These are phyloP conservation scores for Cyprinodon diabolis DNA, from an alignment of 2,797 vertebrate species.

Conservation along the genomic window DNA sequence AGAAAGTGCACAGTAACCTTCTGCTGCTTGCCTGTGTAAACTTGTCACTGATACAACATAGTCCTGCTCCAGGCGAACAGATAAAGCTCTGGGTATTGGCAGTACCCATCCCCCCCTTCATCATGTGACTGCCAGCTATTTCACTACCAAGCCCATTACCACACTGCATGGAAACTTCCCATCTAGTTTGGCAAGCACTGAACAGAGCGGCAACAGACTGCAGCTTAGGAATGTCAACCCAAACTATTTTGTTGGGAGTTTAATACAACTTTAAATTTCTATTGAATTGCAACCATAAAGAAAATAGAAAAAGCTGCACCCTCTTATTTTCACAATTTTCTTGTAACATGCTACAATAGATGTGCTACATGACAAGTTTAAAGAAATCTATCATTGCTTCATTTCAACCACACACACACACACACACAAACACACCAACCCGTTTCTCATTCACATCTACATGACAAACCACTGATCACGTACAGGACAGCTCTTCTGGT, in stretches of 20 bases:
- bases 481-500: constrained; percentile 61
- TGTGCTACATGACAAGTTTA: constrained; percentile 34
- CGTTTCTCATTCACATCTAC: neutral
- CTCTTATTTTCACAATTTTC: constrained; percentile 1
- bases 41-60: constrained; percentile 20
- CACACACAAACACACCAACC: neutral
- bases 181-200: neutral
- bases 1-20: constrained; percentile 1
- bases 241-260: neutral
- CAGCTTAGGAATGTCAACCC: neutral
- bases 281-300: neutral
- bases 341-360: constrained; percentile 22
- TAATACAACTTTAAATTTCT: neutral
- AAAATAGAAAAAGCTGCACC: neutral
- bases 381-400: neutral
- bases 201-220: constrained; percentile 7
- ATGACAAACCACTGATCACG: neutral
- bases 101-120: neutral
- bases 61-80: constrained; percentile 3
- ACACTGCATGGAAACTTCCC: constrained; percentile 40
- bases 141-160: constrained; percentile 15
- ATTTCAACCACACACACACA: neutral
- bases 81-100: constrained; percentile 20
- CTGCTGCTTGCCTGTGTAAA: constrained; percentile 5
- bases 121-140: constrained; percentile 13